Base-by-base conservation (phyloP, 2,888 invertebrate genomes). In the Orgyia antiqua region DNA sequence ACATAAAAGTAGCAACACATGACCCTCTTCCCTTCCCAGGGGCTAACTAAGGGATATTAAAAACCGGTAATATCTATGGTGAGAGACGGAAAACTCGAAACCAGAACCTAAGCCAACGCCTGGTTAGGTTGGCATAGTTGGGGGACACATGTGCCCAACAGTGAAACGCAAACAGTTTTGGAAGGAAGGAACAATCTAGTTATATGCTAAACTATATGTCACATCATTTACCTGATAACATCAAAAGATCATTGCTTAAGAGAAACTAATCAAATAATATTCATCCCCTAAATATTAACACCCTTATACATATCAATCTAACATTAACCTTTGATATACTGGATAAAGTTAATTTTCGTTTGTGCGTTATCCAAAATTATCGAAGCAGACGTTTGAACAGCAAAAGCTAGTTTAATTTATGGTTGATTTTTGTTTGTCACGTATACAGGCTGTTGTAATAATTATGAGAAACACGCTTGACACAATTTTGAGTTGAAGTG, bases 191-290 rank as follows among this genome's bases (percentile, higher is more conserved):
- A n/a, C n/a, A n/a, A n/a, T n/a, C n/a, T n/a, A n/a, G n/a, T n/a
- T n/a, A n/a, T n/a, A n/a, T n/a, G n/a, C n/a, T n/a, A n/a, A n/a
- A n/a, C 21, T 13, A 13, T 24, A 29, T 24, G 18, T 29, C 17
- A 8, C n/a, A 15, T 6, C 4, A 40, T 39, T 29, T 19, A 25
- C 25, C 27, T 20, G 29, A 31, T 29, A 37, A 33, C 27, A 26
- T 24, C 35, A 36, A 29, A 26, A 29, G 24, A 33, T 33, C 35
- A 38, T 38, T 33, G 33, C 29, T 47, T 45, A 45, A 36, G 35
- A 46, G 30, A 49, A 43, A 27, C 24, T 30, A 29, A 49, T 52
- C 36, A 41, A 48, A 45, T 39, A 48, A 45, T 43, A 39, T 39
- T 36, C 40, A 30, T 33, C 32, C 30, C 30, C 33, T 39, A 36